Conservation (phyloP, 2,797 vertebrate genomes). For the Erithacus rubecula region DNA sequence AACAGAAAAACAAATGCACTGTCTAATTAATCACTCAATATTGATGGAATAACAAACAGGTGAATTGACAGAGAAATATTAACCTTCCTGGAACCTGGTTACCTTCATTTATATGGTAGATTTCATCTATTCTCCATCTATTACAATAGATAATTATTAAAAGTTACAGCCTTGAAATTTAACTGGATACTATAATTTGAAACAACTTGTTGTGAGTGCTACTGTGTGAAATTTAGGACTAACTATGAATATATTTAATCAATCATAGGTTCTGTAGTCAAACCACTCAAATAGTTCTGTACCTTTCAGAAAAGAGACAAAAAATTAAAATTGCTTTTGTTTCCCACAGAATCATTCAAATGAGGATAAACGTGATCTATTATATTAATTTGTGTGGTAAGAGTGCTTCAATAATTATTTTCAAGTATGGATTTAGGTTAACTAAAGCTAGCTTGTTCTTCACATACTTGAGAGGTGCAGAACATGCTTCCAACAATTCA, state of each 20-base stretch:
- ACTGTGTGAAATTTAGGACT: background rate
- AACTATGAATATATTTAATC: background rate
- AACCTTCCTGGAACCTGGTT: background rate
- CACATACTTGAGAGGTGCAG: background rate
- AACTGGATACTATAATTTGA: background rate
- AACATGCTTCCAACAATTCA: background rate
- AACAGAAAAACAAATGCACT: background rate
- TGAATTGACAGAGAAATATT: background rate
- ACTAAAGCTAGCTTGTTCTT: background rate
- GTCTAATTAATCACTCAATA: background rate
- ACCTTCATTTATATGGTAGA: background rate
- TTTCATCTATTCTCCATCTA: background rate
- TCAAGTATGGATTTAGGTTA: background rate
- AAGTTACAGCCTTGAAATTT: background rate
- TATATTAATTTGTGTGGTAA: background rate
- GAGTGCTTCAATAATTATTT: background rate
- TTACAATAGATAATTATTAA: background rate
- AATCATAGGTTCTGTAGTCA: background rate
- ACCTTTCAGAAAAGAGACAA: background rate
- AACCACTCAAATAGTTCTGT: background rate
- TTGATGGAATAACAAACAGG: background rate
- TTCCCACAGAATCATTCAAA: background rate
- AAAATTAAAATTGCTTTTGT: background rate
- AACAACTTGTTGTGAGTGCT: background rate
- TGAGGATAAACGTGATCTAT: background rate